Conservation (phyloP, 2,797 vertebrate species). For the Thaleichthys pacificus region DNA sequence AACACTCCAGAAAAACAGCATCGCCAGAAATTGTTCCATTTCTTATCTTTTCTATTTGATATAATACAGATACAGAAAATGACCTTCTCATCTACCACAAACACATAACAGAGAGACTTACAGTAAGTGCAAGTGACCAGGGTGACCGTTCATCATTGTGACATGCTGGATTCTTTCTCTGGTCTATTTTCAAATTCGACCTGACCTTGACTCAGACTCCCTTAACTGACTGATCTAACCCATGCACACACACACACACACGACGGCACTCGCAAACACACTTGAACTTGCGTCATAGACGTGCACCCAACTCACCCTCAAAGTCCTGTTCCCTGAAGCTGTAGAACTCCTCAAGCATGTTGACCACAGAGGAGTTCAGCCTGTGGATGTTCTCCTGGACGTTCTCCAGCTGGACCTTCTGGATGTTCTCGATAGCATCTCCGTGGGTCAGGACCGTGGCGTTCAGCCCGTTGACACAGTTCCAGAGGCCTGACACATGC, state of each 20-base stretch:
- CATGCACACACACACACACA: background rate
- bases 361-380: slow-evolving; percentile 82
- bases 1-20: background rate
- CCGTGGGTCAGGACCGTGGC: slow-evolving; percentile 74
- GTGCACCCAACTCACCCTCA: slow-evolving; percentile 62
- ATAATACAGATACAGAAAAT: too few relatives aligned
- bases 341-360: slow-evolving; percentile 74
- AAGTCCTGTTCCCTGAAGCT: slow-evolving; percentile 74
- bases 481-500: slow-evolving; percentile 87
- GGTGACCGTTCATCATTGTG: slow-evolving; percentile 8
- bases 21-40: too few relatives aligned
- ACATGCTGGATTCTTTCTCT: slow-evolving; percentile 47
- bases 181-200: slow-evolving; percentile 37
- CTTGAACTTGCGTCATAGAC: slow-evolving; percentile 21
- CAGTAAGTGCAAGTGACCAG: slow-evolving; percentile 35
- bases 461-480: slow-evolving; percentile 82
- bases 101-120: slow-evolving; percentile 9
- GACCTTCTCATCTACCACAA: too few relatives aligned
- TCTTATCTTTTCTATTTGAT: too few relatives aligned
- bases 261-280: background rate
- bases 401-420: slow-evolving; percentile 74
- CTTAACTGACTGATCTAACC: background rate
- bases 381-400: slow-evolving; percentile 69
- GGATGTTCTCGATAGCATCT: slow-evolving; percentile 77
- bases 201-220: slow-evolving; percentile 1